Evolutionary conservation across 1,140 invertebrate species (phyloP).

Genomic region (Hylaeus anthracinus): DNA sequence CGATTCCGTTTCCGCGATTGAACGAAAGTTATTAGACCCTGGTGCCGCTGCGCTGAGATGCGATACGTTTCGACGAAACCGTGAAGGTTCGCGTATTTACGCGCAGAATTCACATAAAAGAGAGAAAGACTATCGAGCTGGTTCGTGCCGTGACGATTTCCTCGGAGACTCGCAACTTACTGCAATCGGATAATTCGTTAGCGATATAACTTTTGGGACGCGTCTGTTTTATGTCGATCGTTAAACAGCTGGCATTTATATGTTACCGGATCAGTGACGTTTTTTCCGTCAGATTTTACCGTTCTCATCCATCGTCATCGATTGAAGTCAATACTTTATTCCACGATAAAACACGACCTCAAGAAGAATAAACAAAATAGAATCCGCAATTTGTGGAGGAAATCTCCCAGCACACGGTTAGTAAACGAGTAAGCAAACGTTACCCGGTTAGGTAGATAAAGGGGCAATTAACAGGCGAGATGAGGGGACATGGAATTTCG

Average conservation of each 20-base stretch:
- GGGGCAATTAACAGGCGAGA: neutral
- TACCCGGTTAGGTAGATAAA: neutral
- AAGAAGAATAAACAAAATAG: neutral
- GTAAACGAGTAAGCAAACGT: neutral
- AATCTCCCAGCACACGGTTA: no score
- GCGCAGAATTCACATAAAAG: conserved; percentile 26
- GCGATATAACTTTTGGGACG: conserved; percentile 38
- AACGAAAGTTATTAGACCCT: neutral
- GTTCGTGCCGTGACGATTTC: conserved; percentile 47
- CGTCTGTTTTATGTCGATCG: conserved; percentile 29
- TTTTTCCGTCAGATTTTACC: neutral
- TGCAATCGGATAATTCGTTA: conserved; percentile 52
- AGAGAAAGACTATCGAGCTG: conserved; percentile 13
- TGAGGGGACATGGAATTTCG: neutral
- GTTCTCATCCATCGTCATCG: neutral
- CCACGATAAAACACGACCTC: no score
- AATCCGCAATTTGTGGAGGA: no score
- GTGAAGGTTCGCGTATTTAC: conserved; percentile 38
- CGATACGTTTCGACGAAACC: neutral
- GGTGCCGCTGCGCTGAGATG: neutral
- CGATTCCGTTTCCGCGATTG: neutral
- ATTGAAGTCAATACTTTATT: no score
- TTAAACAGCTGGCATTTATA: conserved; percentile 30
- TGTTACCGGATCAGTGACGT: conserved; percentile 17
- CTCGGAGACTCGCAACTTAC: conserved; percentile 36